Conservation (phyloP, 2,888 invertebrate species). For the Syrista parreyssii region DNA sequence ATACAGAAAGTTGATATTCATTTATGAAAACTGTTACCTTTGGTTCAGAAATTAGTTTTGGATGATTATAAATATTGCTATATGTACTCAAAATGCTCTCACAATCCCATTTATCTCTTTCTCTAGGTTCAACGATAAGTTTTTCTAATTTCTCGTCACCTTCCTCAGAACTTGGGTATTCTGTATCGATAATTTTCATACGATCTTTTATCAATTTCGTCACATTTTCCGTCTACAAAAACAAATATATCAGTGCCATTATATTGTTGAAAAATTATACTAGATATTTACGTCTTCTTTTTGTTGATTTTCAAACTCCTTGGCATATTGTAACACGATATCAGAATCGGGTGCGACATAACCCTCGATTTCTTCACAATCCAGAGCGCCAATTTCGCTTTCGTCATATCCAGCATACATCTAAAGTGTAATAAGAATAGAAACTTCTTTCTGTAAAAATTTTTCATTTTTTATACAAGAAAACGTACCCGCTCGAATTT, state of each 20-base stretch:
- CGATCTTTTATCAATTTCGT: conserved; percentile 53
- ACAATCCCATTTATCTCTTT: conserved; percentile 87
- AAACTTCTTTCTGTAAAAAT: conserved; percentile 4
- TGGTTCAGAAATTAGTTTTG: conserved; percentile 84
- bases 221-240: conserved; percentile 52
- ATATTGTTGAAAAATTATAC: neutral
- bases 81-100: conserved; percentile 91
- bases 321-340: conserved; percentile 77
- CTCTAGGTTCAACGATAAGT: conserved; percentile 72
- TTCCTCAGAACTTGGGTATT: conserved; percentile 54
- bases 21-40: conserved; percentile 64
- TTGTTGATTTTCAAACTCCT: conserved; percentile 78
- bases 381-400: conserved; percentile 88
- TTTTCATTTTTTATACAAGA: conserved; percentile 8
- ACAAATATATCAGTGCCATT: neutral
- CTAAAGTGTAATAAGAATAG: conserved; percentile 56
- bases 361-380: conserved; percentile 91
- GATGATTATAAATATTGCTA: conserved; percentile 93
- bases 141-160: conserved; percentile 73
- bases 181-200: conserved; percentile 46
- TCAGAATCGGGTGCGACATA: conserved; percentile 76
- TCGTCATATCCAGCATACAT: conserved; percentile 89
- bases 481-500: conserved; percentile 83
- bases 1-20: conserved; percentile 3
- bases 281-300: conserved; percentile 52